These are phyloP conservation scores for Agriopis aurantiaria DNA, from an alignment of 2,888 invertebrate genomes.

Conservation along the genomic window DNA sequence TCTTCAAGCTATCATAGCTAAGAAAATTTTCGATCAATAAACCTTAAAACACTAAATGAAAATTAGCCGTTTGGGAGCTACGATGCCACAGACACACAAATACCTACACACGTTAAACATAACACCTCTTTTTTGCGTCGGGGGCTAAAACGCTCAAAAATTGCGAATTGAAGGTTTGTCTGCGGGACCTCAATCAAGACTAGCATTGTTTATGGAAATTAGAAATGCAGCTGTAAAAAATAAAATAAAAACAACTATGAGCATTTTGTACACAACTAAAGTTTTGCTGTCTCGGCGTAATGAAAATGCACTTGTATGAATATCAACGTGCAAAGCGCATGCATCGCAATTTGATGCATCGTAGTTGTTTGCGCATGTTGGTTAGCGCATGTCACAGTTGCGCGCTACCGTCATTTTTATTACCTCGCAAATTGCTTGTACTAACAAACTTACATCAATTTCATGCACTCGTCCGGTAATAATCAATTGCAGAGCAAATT, in stretches of 20 bases:
- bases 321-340: not conserved
- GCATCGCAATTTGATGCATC: not conserved
- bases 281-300: not conserved
- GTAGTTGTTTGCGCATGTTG: constrained; percentile 30
- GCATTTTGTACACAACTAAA: not conserved
- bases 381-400: constrained; percentile 33
- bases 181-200: no score
- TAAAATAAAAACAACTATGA: not conserved
- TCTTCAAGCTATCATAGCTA: no score
- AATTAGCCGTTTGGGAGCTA: no score
- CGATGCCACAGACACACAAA: no score
- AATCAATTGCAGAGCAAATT: constrained; percentile 50
- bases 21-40: no score
- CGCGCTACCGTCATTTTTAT: constrained; percentile 52
- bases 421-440: constrained; percentile 34
- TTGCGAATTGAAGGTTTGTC: no score
- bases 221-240: no score
- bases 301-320: not conserved
- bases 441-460: constrained; percentile 20
- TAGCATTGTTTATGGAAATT: no score
- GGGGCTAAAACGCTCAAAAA: no score
- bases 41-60: no score
- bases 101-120: no score
- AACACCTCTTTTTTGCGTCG: no score
- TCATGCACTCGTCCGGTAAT: constrained; percentile 14